These are phyloP conservation scores for Mycteria americana DNA, from an alignment of 2,797 vertebrate genomes.

Conservation along the genomic window DNA sequence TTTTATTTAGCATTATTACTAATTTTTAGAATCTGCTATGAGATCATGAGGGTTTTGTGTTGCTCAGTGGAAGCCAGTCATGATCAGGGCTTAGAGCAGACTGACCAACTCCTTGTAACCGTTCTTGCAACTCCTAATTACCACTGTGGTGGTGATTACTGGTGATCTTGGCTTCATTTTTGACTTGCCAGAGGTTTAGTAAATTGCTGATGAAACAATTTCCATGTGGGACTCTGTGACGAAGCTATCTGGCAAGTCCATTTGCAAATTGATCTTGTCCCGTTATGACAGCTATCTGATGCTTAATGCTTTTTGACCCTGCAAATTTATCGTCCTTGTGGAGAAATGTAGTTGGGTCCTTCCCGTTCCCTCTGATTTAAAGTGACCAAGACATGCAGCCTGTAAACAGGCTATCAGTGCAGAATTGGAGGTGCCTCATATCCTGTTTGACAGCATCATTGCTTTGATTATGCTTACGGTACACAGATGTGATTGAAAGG, in stretches of 20 bases:
- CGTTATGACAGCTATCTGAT: not conserved
- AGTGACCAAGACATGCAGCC: slow-evolving; percentile 81
- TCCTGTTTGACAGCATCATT: slow-evolving; percentile 80
- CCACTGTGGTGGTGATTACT: not conserved
- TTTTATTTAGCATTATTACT: not conserved
- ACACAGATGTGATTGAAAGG: slow-evolving; percentile 80
- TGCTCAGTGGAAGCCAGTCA: not conserved
- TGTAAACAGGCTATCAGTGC: slow-evolving; percentile 85
- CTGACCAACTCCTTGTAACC: not conserved
- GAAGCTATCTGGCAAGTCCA: not conserved
- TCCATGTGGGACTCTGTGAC: not conserved
- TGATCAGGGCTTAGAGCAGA: not conserved
- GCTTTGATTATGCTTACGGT: slow-evolving; percentile 66
- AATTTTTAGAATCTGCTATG: not conserved
- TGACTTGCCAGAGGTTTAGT: not conserved
- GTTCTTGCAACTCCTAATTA: not conserved
- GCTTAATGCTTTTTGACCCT: slow-evolving; percentile 55
- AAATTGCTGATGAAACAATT: not conserved
- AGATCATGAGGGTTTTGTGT: not conserved
- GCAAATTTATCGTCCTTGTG: slow-evolving; percentile 12
- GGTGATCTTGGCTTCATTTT: not conserved
- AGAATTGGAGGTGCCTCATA: slow-evolving; percentile 74
- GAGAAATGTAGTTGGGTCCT: not conserved
- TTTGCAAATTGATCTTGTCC: not conserved
- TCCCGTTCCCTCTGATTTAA: slow-evolving; percentile 78